Evolutionary conservation across 2,113 vertebrate genomes (phyloP).

Genomic region (Aramus guarauna): DNA sequence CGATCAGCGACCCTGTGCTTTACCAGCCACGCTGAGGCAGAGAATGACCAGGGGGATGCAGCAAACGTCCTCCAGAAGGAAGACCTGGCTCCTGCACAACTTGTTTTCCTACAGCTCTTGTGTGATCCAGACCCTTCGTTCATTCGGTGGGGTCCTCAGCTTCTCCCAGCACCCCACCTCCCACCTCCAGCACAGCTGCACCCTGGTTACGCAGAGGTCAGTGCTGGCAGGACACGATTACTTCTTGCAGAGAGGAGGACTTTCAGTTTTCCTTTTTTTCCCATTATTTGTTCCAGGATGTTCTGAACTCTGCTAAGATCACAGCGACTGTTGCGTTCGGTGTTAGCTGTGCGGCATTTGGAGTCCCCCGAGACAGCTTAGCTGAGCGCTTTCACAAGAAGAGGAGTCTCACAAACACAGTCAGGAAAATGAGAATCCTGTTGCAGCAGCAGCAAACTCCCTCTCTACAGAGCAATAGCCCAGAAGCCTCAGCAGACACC

Average conservation of each 20-base stretch:
- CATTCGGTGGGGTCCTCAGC: background rate
- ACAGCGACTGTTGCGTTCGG: background rate
- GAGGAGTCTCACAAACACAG: background rate
- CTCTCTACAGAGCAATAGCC: background rate
- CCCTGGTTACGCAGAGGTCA: background rate
- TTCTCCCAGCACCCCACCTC: background rate
- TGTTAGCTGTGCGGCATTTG: background rate
- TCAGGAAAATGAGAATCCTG: background rate
- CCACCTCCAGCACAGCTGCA: background rate
- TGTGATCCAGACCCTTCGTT: background rate
- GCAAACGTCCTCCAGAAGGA: background rate
- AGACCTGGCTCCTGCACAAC: background rate
- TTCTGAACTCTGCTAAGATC: background rate
- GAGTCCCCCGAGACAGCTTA: background rate
- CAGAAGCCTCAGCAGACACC: background rate
- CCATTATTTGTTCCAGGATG: background rate
- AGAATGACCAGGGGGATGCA: background rate
- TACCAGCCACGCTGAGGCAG: background rate
- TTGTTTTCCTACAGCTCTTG: background rate
- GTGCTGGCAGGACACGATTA: background rate
- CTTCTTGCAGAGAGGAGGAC: background rate
- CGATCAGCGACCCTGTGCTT: accelerated
- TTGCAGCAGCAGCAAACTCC: background rate
- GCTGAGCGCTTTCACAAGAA: background rate
- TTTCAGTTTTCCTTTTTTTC: background rate